Percentiles rank a stretch among this genome's conserved stretches.
Evolutionary conservation across 1,140 invertebrate genomes (phyloP).

Genomic region (Conus betulinus): DNA sequence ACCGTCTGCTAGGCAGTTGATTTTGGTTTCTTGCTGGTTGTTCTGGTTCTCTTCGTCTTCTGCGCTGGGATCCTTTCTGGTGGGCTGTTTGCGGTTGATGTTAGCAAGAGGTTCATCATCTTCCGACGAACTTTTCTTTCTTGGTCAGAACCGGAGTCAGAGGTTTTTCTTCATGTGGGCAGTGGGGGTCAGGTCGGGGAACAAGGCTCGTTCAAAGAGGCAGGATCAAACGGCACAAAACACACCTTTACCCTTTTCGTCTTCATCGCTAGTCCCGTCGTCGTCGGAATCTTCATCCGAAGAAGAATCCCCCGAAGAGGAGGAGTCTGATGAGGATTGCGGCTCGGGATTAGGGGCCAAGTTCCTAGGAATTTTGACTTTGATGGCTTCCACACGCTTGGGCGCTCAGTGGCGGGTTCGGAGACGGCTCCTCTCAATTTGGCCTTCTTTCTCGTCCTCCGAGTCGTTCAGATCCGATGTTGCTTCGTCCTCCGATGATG

Average conservation of each 20-base stretch:
- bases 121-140: constrained; percentile 22
- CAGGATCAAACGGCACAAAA: constrained; percentile 2
- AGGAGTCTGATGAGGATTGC: constrained; percentile 17
- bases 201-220: constrained; percentile 28
- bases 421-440: background rate
- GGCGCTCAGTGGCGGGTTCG: background rate
- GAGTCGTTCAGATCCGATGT: background rate
- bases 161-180: constrained; percentile 10
- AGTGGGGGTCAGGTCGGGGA: constrained; percentile 19
- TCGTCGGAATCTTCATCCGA: constrained; percentile 9
- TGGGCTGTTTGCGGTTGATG: constrained; percentile 20
- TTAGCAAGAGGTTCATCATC: constrained; percentile 31
- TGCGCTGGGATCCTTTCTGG: background rate
- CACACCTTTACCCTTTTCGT: constrained; percentile 3
- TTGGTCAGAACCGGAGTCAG: background rate
- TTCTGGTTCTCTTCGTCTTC: background rate
- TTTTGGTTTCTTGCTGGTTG: background rate
- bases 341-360: background rate
- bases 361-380: constrained; percentile 33
- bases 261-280: constrained; percentile 12
- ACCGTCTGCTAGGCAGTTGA: background rate
- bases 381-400: constrained; percentile 37
- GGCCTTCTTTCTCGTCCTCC: constrained; percentile 20
- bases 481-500: constrained; percentile 25
- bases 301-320: background rate